A percentile compares a stretch with the other conserved stretches of the same genome.
Evolutionary conservation across 2,888 invertebrate species (phyloP).

Genomic region (Coelinius sp.): DNA sequence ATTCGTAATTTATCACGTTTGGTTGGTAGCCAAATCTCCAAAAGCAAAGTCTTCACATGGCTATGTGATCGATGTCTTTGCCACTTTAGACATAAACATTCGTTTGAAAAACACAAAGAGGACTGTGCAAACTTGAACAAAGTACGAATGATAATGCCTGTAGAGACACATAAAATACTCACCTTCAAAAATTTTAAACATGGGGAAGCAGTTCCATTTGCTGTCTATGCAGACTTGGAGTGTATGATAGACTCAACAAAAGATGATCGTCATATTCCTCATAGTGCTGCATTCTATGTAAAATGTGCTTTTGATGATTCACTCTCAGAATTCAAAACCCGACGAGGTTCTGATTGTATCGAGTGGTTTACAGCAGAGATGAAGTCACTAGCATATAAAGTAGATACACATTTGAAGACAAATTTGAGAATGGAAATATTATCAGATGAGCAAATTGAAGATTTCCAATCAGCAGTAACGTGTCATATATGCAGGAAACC

Average conservation of each 20-base stretch:
- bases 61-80: too few relatives aligned
- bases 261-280: conserved; percentile 31
- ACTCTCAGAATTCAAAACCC: conserved; percentile 34
- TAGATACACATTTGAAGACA: conserved; percentile 18
- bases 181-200: conserved; percentile 40
- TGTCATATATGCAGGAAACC: too few relatives aligned
- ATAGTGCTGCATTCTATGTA: too few relatives aligned
- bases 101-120: too few relatives aligned
- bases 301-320: conserved; percentile 36
- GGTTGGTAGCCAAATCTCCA: too few relatives aligned
- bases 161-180: conserved; percentile 32
- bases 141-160: conserved; percentile 7
- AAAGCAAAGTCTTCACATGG: too few relatives aligned
- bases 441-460: conserved; percentile 24
- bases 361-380: conserved; percentile 41
- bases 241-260: conserved; percentile 37
- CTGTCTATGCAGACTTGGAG: conserved; percentile 44
- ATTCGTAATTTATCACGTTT: too few relatives aligned
- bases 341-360: conserved; percentile 37
- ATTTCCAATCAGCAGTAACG: conserved; percentile 21
- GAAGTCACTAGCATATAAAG: conserved; percentile 21
- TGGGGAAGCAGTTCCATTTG: conserved; percentile 39
- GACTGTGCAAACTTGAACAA: too few relatives aligned
- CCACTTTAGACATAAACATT: too few relatives aligned
- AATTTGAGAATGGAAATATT: conserved; percentile 33